Conservation (phyloP, 2,888 invertebrate genomes). For the Aleiodes testaceus region DNA sequence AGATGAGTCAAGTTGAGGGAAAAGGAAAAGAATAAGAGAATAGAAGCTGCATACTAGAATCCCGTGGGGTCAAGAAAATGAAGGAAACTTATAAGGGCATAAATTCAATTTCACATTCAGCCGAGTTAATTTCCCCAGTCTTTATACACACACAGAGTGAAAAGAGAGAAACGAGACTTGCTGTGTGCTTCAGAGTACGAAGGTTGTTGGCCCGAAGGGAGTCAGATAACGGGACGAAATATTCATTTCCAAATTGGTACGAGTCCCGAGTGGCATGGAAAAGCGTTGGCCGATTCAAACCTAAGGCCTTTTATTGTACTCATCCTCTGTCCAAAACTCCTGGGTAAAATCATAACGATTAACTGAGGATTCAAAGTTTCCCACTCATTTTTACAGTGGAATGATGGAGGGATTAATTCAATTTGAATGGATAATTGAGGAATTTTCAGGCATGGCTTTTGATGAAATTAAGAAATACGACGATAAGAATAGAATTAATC, state of each 20-base stretch:
- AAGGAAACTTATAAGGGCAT: conserved; percentile 60
- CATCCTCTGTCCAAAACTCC: background rate
- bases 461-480: conserved; percentile 8
- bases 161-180: conserved; percentile 13
- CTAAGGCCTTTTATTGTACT: conserved; percentile 27
- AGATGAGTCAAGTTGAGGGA: conserved; percentile 22
- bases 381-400: background rate
- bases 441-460: background rate
- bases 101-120: conserved; percentile 63
- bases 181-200: conserved; percentile 8
- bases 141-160: conserved; percentile 48
- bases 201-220: conserved; percentile 47
- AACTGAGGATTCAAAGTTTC: background rate
- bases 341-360: conserved; percentile 17
- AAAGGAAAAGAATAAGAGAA: conserved; percentile 7
- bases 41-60: background rate
- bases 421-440: background rate
- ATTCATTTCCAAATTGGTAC: conserved; percentile 51
- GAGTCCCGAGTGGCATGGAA: conserved; percentile 45
- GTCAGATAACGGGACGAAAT: conserved; percentile 44
- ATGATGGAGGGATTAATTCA: conserved; percentile 1
- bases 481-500: conserved; percentile 46
- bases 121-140: conserved; percentile 58
- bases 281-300: conserved; percentile 37
- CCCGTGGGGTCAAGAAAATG: conserved; percentile 56